Conservation (phyloP, 2,888 invertebrate species). For the Saturnia japonica region DNA sequence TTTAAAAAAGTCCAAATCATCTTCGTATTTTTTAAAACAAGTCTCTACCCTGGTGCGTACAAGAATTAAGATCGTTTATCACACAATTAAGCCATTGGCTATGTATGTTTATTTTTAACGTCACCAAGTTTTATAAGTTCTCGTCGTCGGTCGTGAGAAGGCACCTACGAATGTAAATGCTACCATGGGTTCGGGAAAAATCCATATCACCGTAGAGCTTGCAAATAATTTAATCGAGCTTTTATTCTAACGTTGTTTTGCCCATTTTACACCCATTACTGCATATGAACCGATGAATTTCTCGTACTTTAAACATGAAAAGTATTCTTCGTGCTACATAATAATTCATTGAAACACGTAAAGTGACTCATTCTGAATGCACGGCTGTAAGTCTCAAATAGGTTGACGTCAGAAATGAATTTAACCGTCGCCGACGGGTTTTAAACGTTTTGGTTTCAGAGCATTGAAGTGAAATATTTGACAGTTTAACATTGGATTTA, state of each 20-base stretch:
- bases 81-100: not conserved
- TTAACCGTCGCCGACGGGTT: slow-evolving; percentile 2
- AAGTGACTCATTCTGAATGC: slow-evolving; percentile 11
- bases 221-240: not conserved
- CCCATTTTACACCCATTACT: not conserved
- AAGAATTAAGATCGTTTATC: not conserved
- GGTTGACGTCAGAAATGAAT: slow-evolving; percentile 12
- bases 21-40: too few relatives aligned
- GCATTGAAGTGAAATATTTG: slow-evolving; percentile 12
- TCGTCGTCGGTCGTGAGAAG: not conserved
- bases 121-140: not conserved
- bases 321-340: not conserved
- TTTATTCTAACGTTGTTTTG: not conserved
- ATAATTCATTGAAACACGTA: slow-evolving; percentile 2
- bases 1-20: too few relatives aligned
- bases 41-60: not conserved
- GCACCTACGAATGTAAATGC: not conserved
- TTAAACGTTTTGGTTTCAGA: slow-evolving; percentile 14
- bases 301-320: not conserved
- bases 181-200: not conserved
- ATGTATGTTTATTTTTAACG: not conserved
- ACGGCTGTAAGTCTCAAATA: not conserved
- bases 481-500: slow-evolving; percentile 12
- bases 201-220: not conserved
- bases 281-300: not conserved